Base-by-base conservation (phyloP, 2,797 vertebrate genomes). In the Lepidocolaptes lacrymiger region DNA sequence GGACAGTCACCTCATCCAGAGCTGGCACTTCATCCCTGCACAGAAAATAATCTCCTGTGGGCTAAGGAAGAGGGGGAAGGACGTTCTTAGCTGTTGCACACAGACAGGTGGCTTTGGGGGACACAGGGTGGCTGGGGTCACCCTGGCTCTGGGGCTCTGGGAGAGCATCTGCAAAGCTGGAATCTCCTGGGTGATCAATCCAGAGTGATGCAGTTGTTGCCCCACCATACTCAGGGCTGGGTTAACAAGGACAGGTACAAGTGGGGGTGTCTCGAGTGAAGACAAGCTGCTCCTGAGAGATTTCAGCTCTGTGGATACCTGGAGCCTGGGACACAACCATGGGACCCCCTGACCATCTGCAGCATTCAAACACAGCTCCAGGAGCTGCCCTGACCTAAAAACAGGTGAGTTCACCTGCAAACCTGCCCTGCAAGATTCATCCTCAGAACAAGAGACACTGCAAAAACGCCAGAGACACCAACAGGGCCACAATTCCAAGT, bases 261-360 rank as follows among this genome's bases (percentile, higher is more conserved):
- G 4, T 2, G 4, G 36, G 58, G 32, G 3, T 12, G 46, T 69
- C 32, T 49, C 14, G 9, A 8, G 63, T 15, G 13, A 44, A 5
- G 74, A 2, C 9, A 23, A 0, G 5, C 37, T 39, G 49, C 39
- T 51, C 16, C 58, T 9, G 22, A 26, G 66, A 41, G 10, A 34
- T 8, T 49, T 62, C 71, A 54, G n/a, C 78, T 58, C 74, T 11
- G 0, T 0, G 1, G 39, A 14, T 2, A 19, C 7, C 2, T 48
- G 46, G 49, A 7, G 14, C 7, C 2, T 3, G 2, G 51, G 26
- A 21, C 28, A 6, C 16, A n/a, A 34, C 69, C 41, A 4, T 1
- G 18, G 32, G 10, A 21, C 37, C 30, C 48, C 19, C 41, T 6
- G 21, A 34, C 8, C 6, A 2, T 36, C 59, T 51, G 11, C 68